Conservation (phyloP, 2,797 vertebrate species). For the Discoglossus pictus region DNA sequence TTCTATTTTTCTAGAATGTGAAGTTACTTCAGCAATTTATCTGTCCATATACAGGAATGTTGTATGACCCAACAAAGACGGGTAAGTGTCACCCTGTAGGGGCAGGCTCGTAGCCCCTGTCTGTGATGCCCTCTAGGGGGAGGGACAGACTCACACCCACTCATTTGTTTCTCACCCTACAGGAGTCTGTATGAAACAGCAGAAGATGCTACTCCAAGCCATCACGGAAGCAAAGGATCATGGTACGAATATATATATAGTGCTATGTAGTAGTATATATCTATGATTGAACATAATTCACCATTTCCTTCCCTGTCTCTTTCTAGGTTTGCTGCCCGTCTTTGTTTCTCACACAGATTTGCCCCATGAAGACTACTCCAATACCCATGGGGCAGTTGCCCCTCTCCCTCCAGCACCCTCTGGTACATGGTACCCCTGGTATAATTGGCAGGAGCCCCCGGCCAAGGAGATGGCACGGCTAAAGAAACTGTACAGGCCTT, state of each 20-base stretch:
- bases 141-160: neutral
- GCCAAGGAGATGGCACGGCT: slow-evolving; percentile 73
- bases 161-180: neutral
- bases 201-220: slow-evolving; percentile 74
- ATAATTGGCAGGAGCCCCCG: slow-evolving; percentile 70
- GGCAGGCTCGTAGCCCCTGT: neutral
- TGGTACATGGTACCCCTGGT: slow-evolving; percentile 85
- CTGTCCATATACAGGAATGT: slow-evolving; percentile 74
- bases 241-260: slow-evolving; percentile 65
- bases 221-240: slow-evolving; percentile 74
- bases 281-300: no score
- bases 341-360: slow-evolving; percentile 72
- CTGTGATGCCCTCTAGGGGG: neutral
- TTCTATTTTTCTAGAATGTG: slow-evolving; percentile 74
- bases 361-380: slow-evolving; percentile 74
- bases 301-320: neutral
- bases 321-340: slow-evolving; percentile 77
- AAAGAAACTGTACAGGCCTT: slow-evolving; percentile 75
- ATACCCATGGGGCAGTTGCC: slow-evolving; percentile 79
- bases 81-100: slow-evolving; percentile 65
- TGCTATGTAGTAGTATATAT: neutral
- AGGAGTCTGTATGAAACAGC: slow-evolving; percentile 90
- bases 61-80: slow-evolving; percentile 80
- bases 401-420: slow-evolving; percentile 67
- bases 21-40: slow-evolving; percentile 89